These are phyloP conservation scores for Labia minor DNA, from an alignment of 2,888 invertebrate species.

Conservation along the genomic window DNA sequence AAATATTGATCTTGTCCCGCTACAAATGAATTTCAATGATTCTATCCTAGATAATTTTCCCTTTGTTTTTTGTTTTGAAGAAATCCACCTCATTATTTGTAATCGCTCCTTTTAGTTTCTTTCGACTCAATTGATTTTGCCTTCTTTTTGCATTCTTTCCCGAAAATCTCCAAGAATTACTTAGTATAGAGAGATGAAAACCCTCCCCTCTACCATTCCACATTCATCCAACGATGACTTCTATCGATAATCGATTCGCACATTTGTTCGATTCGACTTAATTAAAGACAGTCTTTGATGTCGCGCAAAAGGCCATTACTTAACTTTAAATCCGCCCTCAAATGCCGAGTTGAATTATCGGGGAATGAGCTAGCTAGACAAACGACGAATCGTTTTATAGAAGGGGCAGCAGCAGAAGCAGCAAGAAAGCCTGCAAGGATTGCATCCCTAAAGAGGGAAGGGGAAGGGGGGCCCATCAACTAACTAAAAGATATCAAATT, in stretches of 20 bases:
- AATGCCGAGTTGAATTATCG: not conserved
- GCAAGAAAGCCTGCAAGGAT: not conserved
- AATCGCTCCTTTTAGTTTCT: too few species aligned
- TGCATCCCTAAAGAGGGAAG: not conserved
- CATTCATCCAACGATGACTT: not conserved
- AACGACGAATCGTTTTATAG: not conserved
- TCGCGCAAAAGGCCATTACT: not conserved
- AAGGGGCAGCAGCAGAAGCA: not conserved
- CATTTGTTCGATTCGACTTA: constrained; percentile 3
- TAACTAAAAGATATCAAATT: not conserved
- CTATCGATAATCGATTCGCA: constrained; percentile 2
- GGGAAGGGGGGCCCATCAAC: too few species aligned
- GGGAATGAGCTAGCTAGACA: not conserved
- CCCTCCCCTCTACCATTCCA: too few species aligned
- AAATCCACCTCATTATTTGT: too few species aligned
- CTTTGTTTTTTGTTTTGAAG: too few species aligned
- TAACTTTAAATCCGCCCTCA: constrained; percentile 13
- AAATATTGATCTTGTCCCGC: too few species aligned
- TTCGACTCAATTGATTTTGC: too few species aligned
- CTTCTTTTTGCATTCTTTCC: too few species aligned
- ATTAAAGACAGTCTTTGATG: constrained; percentile 5
- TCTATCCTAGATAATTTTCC: too few species aligned
- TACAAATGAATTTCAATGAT: too few species aligned
- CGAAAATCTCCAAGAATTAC: too few species aligned
- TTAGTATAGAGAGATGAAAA: too few species aligned